Conservation (phyloP, 1,140 invertebrate species). For the Meloidogyne exigua region DNA sequence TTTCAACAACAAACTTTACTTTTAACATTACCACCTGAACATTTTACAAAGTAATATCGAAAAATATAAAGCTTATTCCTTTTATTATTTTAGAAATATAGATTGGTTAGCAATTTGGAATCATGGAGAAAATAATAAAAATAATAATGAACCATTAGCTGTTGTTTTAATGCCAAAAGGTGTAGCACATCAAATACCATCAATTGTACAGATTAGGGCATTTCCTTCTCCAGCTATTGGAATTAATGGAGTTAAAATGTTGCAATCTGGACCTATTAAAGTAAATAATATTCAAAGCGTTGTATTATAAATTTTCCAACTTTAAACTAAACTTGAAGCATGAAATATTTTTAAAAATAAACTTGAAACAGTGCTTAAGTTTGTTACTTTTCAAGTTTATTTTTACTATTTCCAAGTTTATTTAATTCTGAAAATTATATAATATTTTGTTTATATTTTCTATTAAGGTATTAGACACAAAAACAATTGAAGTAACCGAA, state of each 20-base stretch:
- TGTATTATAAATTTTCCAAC: neutral
- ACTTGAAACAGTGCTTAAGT: neutral
- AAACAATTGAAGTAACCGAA: conserved; percentile 57
- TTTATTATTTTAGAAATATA: no score
- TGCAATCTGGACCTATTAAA: conserved; percentile 19
- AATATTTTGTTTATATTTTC: neutral
- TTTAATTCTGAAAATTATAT: neutral
- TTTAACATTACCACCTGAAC: conserved; percentile 50
- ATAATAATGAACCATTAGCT: conserved; percentile 34
- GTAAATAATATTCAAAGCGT: neutral
- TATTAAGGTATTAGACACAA: conserved; percentile 56
- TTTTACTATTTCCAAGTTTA: neutral
- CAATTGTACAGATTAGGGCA: conserved; percentile 44
- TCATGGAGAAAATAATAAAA: conserved; percentile 28
- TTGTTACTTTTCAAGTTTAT: neutral
- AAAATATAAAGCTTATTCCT: no score
- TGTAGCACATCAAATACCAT: conserved; percentile 49
- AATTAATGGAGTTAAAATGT: neutral
- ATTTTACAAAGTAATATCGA: conserved; percentile 46
- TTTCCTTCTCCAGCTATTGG: conserved; percentile 12
- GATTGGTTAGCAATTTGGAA: conserved; percentile 59
- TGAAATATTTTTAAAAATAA: neutral
- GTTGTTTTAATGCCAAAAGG: conserved; percentile 41
- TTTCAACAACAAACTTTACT: conserved; percentile 52
- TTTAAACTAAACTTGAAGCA: conserved; percentile 2